Conservation (phyloP, 2,888 invertebrate genomes). For the Rugalucina vietnamica region DNA sequence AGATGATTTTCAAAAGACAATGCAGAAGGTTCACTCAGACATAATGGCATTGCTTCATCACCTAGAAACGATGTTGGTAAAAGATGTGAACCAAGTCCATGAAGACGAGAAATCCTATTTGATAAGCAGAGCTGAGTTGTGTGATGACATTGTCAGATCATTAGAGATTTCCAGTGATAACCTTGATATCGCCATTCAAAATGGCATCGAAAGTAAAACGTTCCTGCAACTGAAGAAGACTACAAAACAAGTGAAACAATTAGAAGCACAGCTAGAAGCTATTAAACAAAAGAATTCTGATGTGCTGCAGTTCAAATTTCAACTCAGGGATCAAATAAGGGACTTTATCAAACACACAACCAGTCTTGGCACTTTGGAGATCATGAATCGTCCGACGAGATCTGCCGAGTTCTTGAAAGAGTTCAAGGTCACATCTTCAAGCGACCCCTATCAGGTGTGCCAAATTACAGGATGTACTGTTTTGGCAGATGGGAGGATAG, state of each 20-base stretch:
- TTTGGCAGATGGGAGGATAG: constrained; percentile 48
- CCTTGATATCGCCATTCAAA: constrained; percentile 50
- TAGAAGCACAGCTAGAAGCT: constrained; percentile 46
- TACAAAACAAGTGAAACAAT: constrained; percentile 45
- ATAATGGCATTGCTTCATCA: constrained; percentile 37
- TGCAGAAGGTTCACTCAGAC: constrained; percentile 50
- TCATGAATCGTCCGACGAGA: constrained; percentile 34
- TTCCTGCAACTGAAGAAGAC: constrained; percentile 60
- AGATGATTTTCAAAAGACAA: constrained; percentile 46
- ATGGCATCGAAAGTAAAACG: constrained; percentile 55
- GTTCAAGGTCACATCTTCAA: constrained; percentile 49
- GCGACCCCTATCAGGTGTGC: constrained; percentile 49
- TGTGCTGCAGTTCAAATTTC: constrained; percentile 39
- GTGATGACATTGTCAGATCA: constrained; percentile 39
- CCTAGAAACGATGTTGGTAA: constrained; percentile 32
- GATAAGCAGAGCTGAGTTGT: constrained; percentile 33
- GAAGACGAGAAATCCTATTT: constrained; percentile 49
- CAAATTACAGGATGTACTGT: constrained; percentile 52
- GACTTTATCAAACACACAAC: constrained; percentile 34
- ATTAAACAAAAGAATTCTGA: constrained; percentile 42
- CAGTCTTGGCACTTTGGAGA: constrained; percentile 38
- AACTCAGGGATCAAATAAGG: constrained; percentile 34
- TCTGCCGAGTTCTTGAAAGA: constrained; percentile 31
- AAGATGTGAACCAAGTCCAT: constrained; percentile 34
- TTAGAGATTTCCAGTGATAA: constrained; percentile 37